Evolutionary conservation across 2,888 invertebrate species (phyloP), one percentile per base, ranked within the genome.

Genomic region (Augiades crinisus): DNA sequence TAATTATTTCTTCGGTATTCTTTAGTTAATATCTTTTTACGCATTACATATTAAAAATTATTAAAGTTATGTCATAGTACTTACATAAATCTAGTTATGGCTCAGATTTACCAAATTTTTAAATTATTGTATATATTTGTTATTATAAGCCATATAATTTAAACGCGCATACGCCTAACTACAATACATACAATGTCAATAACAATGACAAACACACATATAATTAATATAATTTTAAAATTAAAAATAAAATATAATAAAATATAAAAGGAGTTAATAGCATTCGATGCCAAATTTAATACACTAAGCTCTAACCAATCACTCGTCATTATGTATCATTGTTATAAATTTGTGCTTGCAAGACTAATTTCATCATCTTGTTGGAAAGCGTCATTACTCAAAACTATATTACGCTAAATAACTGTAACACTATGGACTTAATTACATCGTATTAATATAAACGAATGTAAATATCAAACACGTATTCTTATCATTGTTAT

Each of bases 221-320:
- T n/a, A 5, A 4, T 24, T 13, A 16, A 2, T 8, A 16, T 16
- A 24, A 30, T 16, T n/a, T n/a, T n/a, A n/a, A n/a, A 22, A 2
- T 27, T 10, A 27, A 1, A 10, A 27, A 19, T 43, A 8, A 17
- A 14, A 43, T 31, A 19, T 6, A 24, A 7, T 22, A 14, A 19
- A 14, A 13, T 34, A 33, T 6, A 45, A 8, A 16, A 22, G 19
- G 31, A 5, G 40, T n/a, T 12, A 33, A 47, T 40, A 33, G 47
- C 47, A 47, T 47, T 40, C 40, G 22, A 47, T 47, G 47, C 47
- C 24, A 14, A 13, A n/a, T 19, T 24, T 13, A 19, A 12, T 31
- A 30, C 17, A 5, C 3, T 44, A 19, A 44, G n/a, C n/a, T 17
- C 1, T 30, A 27, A 27, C 10, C 4, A 27, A 27, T 27, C 27